These are phyloP conservation scores for Apostichopus japonicus DNA, from an alignment of 35 echinoderm and acorn worm genomes.

Conservation along the genomic window DNA sequence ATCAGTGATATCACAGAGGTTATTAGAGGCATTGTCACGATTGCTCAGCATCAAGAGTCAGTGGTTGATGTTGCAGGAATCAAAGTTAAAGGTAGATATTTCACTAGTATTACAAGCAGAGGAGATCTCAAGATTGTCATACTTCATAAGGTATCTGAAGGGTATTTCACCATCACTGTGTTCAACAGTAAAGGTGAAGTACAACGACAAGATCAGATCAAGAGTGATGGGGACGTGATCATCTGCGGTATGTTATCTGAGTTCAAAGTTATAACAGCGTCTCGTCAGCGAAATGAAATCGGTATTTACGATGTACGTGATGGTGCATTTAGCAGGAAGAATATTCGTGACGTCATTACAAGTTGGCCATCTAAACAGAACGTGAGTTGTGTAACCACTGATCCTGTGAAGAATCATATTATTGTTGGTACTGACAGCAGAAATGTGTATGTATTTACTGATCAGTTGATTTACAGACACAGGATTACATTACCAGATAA, in stretches of 20 bases:
- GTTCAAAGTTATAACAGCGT: not conserved
- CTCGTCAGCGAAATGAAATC: not conserved
- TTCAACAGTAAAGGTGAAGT: not conserved
- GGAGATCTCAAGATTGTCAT: not conserved
- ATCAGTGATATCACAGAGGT: not conserved
- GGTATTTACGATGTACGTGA: constrained; percentile 9
- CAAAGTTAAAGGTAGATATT: not conserved
- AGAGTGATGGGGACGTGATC: not conserved
- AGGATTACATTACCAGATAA: too few relatives aligned
- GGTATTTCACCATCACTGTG: not conserved
- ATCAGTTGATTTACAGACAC: too few relatives aligned
- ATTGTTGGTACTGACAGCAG: too few relatives aligned
- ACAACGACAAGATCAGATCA: not conserved
- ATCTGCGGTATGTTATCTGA: not conserved
- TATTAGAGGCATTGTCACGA: not conserved
- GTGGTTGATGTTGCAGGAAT: not conserved
- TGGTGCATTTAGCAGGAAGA: not conserved
- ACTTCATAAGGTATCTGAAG: not conserved
- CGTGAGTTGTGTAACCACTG: not conserved
- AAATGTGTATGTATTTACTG: too few relatives aligned
- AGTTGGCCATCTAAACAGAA: not conserved
- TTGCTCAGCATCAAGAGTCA: not conserved
- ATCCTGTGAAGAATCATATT: too few relatives aligned
- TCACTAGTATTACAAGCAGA: not conserved
- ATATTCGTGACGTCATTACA: not conserved